Percentiles rank a stretch among this genome's conserved stretches.
phyloP scores from a whole-genome alignment of 2,797 vertebrate species.

The Gallinago solitaria region DNA sequence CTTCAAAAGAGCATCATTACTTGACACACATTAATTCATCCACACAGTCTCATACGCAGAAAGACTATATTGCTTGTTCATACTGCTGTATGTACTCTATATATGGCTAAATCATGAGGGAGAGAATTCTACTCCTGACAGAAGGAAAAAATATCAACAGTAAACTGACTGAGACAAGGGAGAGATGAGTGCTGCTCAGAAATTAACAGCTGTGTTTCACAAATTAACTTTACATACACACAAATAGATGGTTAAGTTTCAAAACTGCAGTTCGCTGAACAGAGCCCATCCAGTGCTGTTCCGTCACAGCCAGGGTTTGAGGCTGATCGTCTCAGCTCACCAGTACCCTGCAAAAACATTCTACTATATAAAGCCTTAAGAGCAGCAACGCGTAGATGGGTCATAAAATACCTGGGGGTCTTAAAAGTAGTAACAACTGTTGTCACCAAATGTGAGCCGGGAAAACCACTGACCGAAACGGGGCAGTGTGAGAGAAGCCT shows the following conservation, averaged over 20 bases:
- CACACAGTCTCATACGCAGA: background rate
- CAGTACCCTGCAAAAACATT: background rate
- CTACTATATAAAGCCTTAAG: background rate
- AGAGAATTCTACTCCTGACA: background rate
- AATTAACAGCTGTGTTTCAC: background rate
- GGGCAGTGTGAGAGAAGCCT: background rate
- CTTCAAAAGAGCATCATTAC: background rate
- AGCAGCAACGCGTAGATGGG: background rate
- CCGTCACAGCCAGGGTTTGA: background rate
- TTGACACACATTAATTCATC: background rate
- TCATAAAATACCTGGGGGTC: background rate
- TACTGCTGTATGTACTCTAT: rapidly evolving
- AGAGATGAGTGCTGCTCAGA: background rate
- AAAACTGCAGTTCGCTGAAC: background rate
- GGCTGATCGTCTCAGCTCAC: background rate
- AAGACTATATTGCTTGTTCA: background rate
- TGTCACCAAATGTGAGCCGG: background rate
- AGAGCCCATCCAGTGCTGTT: background rate
- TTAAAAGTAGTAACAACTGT: background rate
- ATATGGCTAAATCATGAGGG: background rate
- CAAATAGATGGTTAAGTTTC: background rate
- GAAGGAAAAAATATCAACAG: background rate
- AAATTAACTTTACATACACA: background rate
- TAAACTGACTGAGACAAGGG: background rate
- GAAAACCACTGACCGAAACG: background rate